Evolutionary conservation across 2,888 invertebrate species (phyloP).

Genomic region (Tigriopus californicus): DNA sequence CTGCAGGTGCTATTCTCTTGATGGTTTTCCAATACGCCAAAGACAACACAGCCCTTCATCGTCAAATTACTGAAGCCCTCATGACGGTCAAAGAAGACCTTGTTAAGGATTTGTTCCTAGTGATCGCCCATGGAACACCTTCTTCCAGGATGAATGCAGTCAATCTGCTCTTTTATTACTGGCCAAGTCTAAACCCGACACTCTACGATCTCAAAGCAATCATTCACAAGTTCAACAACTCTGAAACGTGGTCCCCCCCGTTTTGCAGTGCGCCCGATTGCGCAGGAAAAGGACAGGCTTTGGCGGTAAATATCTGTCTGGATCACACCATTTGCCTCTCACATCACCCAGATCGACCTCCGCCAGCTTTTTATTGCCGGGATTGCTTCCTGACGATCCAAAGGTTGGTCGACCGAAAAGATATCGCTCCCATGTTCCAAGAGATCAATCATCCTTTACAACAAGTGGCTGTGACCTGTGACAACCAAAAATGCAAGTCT

Average conservation of each 20-base stretch:
- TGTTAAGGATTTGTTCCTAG: conserved; percentile 78
- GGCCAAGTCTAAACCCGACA: conserved; percentile 92
- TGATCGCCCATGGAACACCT: conserved; percentile 89
- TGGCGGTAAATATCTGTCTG: conserved; percentile 80
- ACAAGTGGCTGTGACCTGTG: conserved; percentile 82
- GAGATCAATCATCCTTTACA: conserved; percentile 59
- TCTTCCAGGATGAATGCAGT: conserved; percentile 85
- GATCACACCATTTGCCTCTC: conserved; percentile 77
- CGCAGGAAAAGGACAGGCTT: conserved; percentile 24
- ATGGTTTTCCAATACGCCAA: conserved; percentile 65
- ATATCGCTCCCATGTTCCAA: conserved; percentile 22
- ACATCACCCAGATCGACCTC: conserved; percentile 47
- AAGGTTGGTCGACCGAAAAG: not conserved
- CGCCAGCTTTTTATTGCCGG: conserved; percentile 84
- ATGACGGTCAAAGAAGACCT: conserved; percentile 83
- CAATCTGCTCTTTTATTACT: conserved; percentile 91
- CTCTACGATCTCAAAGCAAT: conserved; percentile 72
- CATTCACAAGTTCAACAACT: conserved; percentile 22
- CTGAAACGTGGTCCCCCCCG: conserved; percentile 4
- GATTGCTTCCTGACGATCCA: conserved; percentile 53
- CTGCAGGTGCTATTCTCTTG: conserved; percentile 78
- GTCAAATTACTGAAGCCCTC: conserved; percentile 82
- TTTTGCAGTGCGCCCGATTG: not conserved
- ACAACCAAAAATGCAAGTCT: conserved; percentile 91
- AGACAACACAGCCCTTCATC: conserved; percentile 58